Evolutionary conservation across 2,888 invertebrate genomes (phyloP), one percentile per base, ranked within the genome.

Genomic region (Ornithoptera priamus): DNA sequence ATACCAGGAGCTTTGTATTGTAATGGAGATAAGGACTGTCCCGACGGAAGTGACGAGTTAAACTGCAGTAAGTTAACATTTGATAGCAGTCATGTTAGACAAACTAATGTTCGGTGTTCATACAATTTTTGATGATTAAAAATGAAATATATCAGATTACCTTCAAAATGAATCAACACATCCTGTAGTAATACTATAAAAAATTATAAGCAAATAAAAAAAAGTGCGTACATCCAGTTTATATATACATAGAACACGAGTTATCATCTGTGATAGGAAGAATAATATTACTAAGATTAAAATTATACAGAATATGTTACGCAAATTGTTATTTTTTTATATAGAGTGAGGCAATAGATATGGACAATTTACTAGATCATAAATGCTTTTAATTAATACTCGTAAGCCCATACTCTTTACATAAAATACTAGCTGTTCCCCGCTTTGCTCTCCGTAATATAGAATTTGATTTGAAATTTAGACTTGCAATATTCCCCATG

Each of bases 21-120:
- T 86, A 96, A 97, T 74, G 97, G 97, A 0, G 94, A 95, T 64
- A 86, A 93, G 30, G 97, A 98, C 78, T 98, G 98, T 80, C 87
- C 94, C 0, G 98, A 98, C 87, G 95, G 95, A 75, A 97, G 96
- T 79, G 98, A 98, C 85, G 98, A 98, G 88, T 88, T 94, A 62
- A 95, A 96, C 78, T 98, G 98, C 91, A 95, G 96, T 95, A 86
- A 94, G 94, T 93, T 67, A 59, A 20, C 30, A 67, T 53, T 62
- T 39, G 53, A 20, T 24, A 64, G 4, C 10, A 22, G 24, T 39
- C 61, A 15, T 20, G 20, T 53, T n/a, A 53, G 30, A 63, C 24
- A 63, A 53, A 63, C 53, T 53, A 20, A n/a, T 42, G 36, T 57
- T 64, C 8, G 22, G 8, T 39, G 17, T 39, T 39, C 18, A 39